Percentiles rank a stretch among this genome's conserved stretches.
Evolutionary conservation across 2,888 invertebrate species (phyloP).

Genomic region (Rhingia campestris): DNA sequence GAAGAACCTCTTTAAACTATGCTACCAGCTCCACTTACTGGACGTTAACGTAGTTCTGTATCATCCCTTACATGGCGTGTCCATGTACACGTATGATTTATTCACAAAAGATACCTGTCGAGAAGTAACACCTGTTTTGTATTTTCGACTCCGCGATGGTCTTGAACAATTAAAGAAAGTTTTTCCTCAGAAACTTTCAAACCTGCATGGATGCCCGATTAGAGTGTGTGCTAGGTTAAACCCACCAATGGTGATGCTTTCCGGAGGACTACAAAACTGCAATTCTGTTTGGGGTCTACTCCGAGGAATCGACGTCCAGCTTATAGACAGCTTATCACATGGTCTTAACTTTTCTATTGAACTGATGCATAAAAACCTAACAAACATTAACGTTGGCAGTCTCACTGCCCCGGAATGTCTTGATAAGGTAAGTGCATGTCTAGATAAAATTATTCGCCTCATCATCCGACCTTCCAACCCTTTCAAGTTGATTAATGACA

Average conservation of each 20-base stretch:
- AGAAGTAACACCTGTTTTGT: slow-evolving; percentile 57
- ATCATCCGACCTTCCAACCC: not conserved
- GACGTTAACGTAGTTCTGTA: slow-evolving; percentile 77
- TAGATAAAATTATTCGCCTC: not conserved
- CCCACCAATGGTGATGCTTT: slow-evolving; percentile 76
- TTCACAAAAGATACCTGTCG: slow-evolving; percentile 63
- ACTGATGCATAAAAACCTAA: too few species aligned
- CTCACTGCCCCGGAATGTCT: slow-evolving; percentile 67
- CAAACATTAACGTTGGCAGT: too few species aligned
- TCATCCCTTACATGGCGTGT: slow-evolving; percentile 43
- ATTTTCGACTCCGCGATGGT: slow-evolving; percentile 75
- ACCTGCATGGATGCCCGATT: slow-evolving; percentile 76
- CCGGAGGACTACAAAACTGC: slow-evolving; percentile 74
- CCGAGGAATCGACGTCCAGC: slow-evolving; percentile 78
- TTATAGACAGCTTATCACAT: slow-evolving; percentile 77
- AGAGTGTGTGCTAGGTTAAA: slow-evolving; percentile 76
- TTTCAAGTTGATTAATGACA: slow-evolving; percentile 75
- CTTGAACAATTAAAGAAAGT: slow-evolving; percentile 64
- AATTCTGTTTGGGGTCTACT: slow-evolving; percentile 71
- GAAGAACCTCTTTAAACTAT: slow-evolving; percentile 58
- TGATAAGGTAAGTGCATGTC: slow-evolving; percentile 70
- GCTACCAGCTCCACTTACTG: slow-evolving; percentile 62
- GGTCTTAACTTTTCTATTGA: slow-evolving; percentile 70
- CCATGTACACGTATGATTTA: slow-evolving; percentile 72
- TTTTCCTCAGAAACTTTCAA: slow-evolving; percentile 75